Base-by-base conservation (phyloP, 2,888 invertebrate genomes). In the Aphodius sticticus region DNA sequence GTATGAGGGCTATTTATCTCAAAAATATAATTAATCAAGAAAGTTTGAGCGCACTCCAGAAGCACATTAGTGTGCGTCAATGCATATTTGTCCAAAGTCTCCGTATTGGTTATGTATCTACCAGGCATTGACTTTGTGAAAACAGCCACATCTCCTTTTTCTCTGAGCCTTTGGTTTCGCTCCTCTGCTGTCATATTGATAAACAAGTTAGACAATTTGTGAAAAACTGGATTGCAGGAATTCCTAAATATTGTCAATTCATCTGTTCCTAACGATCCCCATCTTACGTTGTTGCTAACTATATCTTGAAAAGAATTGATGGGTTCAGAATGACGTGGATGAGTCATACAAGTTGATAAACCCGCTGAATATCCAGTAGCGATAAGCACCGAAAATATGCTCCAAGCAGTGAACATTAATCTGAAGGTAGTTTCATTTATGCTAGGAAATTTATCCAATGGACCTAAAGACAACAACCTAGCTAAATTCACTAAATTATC, bases 1-100 rank as follows among this genome's bases (percentile, higher is more conserved):
- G 79, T 81, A 79, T 83, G 83, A 0, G 84, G 84, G 1, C 84
- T 84, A 75, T 85, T 82, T 36, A 77, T 82, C 69, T 76, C 80
- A 37, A 85, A 71, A 12, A 81, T 82, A 76, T 84, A 79, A 14
- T 83, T 80, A n/a, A 82, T 79, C 72, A 83, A 83, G 76, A 80
- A 77, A 7, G 16, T 81, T 12, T 77, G 78, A 3, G 83, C 77
- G 77, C 84, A 84, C 16, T 80, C 78, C 3, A 78, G 80, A 35
- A 84, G 74, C 7, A 82, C 26, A 37, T 81, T 82, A 78, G 84
- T 71, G 38, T 84, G 78, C 37, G 26, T 78, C 26, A 16, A n/a
- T 16, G 81, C 82, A 70, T 82, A 82, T 16, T 78, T 77, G 75
- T 84, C 84, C 15, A 84, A 76, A 16, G 79, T 81, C 70, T 83